These are phyloP conservation scores for Hylia prasina DNA, from an alignment of 2,113 vertebrate species.

Conservation along the genomic window DNA sequence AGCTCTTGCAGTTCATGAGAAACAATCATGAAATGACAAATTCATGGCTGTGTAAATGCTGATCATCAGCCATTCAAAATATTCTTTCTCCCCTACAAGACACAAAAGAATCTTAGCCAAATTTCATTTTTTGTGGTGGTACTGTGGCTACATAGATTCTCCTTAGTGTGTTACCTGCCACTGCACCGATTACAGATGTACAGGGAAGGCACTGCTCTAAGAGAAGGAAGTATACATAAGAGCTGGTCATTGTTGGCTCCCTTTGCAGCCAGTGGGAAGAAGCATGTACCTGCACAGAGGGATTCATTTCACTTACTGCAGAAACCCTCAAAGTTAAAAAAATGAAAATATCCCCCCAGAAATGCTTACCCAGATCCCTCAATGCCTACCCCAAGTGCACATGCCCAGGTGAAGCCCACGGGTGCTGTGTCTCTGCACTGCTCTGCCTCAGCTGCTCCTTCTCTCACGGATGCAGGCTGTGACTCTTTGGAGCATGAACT, in stretches of 20 bases:
- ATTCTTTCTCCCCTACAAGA: not conserved
- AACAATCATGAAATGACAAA: not conserved
- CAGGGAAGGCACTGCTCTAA: not conserved
- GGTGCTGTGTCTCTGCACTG: not conserved
- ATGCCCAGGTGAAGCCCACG: not conserved
- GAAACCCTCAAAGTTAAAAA: not conserved
- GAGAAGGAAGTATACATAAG: not conserved
- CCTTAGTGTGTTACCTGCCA: not conserved
- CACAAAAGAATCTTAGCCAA: not conserved
- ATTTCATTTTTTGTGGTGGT: not conserved
- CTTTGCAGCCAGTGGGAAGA: not conserved
- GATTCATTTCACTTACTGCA: not conserved
- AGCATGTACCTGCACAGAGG: not conserved
- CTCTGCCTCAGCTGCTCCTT: not conserved
- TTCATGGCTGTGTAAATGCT: not conserved
- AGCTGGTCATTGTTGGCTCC: not conserved
- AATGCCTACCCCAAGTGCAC: not conserved
- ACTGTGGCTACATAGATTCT: not conserved
- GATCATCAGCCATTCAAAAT: not conserved
- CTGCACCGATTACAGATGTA: not conserved
- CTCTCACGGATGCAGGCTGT: not conserved
- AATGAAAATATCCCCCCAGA: not conserved
- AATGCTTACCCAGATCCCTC: not conserved
- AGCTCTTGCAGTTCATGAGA: not conserved
- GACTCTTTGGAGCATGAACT: not conserved